Base-by-base conservation (phyloP, 2,797 vertebrate species). In the Ficedula albicollis region DNA sequence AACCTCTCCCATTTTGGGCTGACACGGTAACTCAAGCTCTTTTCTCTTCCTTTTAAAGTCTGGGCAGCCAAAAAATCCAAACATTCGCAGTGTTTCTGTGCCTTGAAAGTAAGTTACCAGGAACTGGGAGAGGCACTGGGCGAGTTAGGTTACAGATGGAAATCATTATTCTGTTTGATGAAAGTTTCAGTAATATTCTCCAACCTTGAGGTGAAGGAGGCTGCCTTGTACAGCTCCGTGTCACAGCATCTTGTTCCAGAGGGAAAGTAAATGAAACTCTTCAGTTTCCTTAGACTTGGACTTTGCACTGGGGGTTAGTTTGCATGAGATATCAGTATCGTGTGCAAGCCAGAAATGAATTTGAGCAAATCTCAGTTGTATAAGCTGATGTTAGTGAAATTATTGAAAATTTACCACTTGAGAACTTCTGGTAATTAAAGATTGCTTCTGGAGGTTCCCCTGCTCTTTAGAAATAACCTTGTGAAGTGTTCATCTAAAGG, bases 401-500 rank as follows among this genome's bases (percentile, higher is more conserved):
- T 90, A 88, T 95, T 94, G 90, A 86, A 95, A 95, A 95, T 83
- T 74, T 95, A 95, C 91, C 91, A 90, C 91, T 93, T 91, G 95
- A 96, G 91, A 90, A 94, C 95, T 95, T 89, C 54, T 93, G 60
- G 84, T 95, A 96, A 96, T 97, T 95, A 96, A 95, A 95, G 95
- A 82, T 80, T 18, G 5, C 56, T 94, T 93, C 70, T 82, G 64
- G 93, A 95, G 56, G 80, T 88, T 95, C 60, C 75, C 60, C 26
- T 4, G 18, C 64, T 93, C 68, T 76, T 89, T 86, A 84, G 91
- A 89, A 94, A 91, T 87, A 97, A 95, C 90, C 85, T 89, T 90
- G 80, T 88, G 89, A 87, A 89, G 38, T 46, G 70, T 59, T 93
- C 15, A 0, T 91, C 59, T 88, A 44, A 83, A 76, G 83, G 82